Conservation (phyloP, 2,888 invertebrate genomes). For the Crematogaster levior region DNA sequence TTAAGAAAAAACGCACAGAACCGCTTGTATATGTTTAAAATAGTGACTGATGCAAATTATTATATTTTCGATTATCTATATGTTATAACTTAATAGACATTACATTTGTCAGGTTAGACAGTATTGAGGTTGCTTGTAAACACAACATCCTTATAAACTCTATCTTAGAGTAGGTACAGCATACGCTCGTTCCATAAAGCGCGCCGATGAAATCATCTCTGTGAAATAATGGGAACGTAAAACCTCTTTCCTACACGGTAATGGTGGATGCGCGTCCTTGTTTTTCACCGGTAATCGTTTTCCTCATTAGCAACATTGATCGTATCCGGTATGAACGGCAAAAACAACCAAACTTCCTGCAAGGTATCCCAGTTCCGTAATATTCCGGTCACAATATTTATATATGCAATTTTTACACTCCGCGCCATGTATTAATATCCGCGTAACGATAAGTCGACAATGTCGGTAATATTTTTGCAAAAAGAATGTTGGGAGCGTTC, state of each 20-base stretch:
- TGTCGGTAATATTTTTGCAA: background rate
- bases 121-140: conserved; percentile 31
- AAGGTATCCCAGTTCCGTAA: background rate
- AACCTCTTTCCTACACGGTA: conserved; percentile 13
- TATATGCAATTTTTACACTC: background rate
- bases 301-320: conserved; percentile 43
- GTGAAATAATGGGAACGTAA: conserved; percentile 31
- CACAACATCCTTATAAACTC: conserved; percentile 16
- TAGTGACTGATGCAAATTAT: background rate
- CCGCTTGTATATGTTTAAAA: conserved; percentile 1
- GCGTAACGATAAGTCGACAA: background rate
- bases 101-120: conserved; percentile 1
- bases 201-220: conserved; percentile 37
- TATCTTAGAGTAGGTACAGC: background rate
- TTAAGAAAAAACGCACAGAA: background rate
- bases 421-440: background rate
- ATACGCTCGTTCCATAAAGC: conserved; percentile 21
- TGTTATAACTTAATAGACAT: conserved; percentile 1
- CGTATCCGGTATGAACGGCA: conserved; percentile 2
- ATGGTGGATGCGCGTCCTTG: conserved; percentile 1
- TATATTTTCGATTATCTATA: background rate
- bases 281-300: conserved; percentile 27
- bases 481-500: background rate
- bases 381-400: background rate
- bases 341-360: conserved; percentile 24